These are phyloP conservation scores for Poecilia picta DNA, from an alignment of 2,797 vertebrate genomes.

Conservation along the genomic window DNA sequence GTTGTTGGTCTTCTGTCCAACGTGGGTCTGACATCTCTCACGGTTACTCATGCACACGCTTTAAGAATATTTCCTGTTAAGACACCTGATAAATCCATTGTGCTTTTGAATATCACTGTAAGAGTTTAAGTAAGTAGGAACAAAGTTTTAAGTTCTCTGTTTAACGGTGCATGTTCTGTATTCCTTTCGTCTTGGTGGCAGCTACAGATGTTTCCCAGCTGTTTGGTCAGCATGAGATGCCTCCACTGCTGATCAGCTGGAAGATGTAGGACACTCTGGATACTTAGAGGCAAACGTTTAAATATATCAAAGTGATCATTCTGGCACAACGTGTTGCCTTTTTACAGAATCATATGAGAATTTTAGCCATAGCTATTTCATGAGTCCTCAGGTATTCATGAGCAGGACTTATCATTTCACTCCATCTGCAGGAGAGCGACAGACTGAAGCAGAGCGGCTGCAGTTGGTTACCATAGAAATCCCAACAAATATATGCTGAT, in stretches of 20 bases:
- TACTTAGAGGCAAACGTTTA: background rate
- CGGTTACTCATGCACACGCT: background rate
- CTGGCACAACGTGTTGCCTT: background rate
- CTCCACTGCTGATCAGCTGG: background rate
- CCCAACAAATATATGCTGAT: background rate
- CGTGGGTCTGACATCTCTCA: background rate
- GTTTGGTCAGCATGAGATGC: constrained; percentile 1
- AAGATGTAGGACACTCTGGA: background rate
- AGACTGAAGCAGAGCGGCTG: background rate
- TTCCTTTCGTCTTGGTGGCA: constrained; percentile 2
- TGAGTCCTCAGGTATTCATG: constrained; percentile 5
- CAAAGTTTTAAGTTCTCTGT: background rate
- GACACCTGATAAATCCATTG: constrained; percentile 1
- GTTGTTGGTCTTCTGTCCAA: background rate
- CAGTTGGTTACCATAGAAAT: background rate
- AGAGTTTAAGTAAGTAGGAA: background rate
- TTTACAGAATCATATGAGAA: background rate
- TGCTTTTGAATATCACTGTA: constrained; percentile 2
- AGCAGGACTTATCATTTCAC: background rate
- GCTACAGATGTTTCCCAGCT: background rate
- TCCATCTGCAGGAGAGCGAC: background rate
- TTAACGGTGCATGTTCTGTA: background rate
- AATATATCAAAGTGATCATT: background rate
- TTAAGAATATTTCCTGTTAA: constrained; percentile 2
- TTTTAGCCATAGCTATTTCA: constrained; percentile 6